Percentiles rank a stretch among this genome's conserved stretches.
phyloP scores from a whole-genome alignment of 2,888 invertebrate genomes.

The Pimpla rufipes region DNA sequence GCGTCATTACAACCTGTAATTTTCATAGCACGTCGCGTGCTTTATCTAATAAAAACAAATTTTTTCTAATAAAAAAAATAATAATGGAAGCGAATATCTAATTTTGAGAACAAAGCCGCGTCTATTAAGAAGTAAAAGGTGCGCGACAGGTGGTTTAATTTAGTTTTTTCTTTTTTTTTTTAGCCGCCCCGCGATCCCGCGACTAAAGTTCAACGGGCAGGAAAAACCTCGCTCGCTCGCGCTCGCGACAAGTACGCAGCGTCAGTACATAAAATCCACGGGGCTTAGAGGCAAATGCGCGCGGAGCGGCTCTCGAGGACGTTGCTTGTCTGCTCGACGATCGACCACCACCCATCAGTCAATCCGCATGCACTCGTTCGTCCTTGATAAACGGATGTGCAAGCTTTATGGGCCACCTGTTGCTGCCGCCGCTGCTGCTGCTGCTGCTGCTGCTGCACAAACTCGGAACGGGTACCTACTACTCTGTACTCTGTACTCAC shows the following conservation, averaged over 20 bases:
- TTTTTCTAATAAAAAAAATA: too few species aligned
- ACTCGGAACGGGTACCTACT: constrained; percentile 50
- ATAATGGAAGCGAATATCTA: not conserved
- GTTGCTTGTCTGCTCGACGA: constrained; percentile 71
- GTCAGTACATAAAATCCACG: constrained; percentile 55
- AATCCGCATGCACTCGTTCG: constrained; percentile 85
- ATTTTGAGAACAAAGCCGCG: not conserved
- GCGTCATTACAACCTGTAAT: too few species aligned
- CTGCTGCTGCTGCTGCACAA: constrained; percentile 79
- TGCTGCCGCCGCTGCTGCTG: constrained; percentile 71
- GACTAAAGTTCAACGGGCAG: constrained; percentile 36
- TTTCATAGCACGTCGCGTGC: too few species aligned
- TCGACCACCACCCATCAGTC: constrained; percentile 84
- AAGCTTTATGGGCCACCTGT: constrained; percentile 85
- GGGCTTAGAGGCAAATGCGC: constrained; percentile 65
- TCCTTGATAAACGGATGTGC: constrained; percentile 85
- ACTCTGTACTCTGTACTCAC: constrained; percentile 46
- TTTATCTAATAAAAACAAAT: too few species aligned
- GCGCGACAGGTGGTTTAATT: constrained; percentile 32
- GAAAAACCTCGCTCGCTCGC: constrained; percentile 29
- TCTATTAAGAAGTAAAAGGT: not conserved
- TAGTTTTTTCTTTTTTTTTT: constrained; percentile 10
- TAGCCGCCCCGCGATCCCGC: too few species aligned
- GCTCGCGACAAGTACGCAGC: constrained; percentile 42
- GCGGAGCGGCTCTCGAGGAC: constrained; percentile 47